phyloP scores from a whole-genome alignment of 1,140 invertebrate species.

The Drosophila leontia region DNA sequence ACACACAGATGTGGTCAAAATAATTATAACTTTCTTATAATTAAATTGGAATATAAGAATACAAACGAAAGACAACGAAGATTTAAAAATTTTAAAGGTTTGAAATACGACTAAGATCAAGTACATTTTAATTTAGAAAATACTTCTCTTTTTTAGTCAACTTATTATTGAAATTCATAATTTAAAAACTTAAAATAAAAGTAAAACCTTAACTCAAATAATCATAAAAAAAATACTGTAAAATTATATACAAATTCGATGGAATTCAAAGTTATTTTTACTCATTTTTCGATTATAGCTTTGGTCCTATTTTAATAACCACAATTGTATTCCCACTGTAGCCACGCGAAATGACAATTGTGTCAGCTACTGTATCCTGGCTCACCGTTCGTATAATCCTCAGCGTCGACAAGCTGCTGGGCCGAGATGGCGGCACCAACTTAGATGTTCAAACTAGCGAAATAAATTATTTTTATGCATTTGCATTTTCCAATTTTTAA shows the following conservation, averaged over 20 bases:
- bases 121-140: background rate
- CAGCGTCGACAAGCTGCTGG: conserved; percentile 31
- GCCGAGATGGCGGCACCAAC: conserved; percentile 52
- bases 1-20: conserved; percentile 3
- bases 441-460: conserved; percentile 67
- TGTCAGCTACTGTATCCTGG: conserved; percentile 80
- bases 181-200: background rate
- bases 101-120: background rate
- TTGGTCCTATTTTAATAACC: background rate
- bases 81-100: no score
- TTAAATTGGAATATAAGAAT: background rate
- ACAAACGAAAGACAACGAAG: background rate
- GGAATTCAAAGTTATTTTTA: background rate
- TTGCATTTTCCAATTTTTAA: conserved; percentile 84
- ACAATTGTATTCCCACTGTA: background rate
- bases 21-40: background rate
- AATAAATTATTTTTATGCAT: conserved; percentile 84
- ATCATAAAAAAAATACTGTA: background rate
- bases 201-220: background rate
- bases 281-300: background rate
- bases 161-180: background rate
- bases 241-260: accelerated
- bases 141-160: background rate
- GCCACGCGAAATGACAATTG: conserved; percentile 81
- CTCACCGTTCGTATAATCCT: conserved; percentile 32